phyloP scores from a whole-genome alignment of 1,140 invertebrate genomes.

The Hetaerina americana region DNA sequence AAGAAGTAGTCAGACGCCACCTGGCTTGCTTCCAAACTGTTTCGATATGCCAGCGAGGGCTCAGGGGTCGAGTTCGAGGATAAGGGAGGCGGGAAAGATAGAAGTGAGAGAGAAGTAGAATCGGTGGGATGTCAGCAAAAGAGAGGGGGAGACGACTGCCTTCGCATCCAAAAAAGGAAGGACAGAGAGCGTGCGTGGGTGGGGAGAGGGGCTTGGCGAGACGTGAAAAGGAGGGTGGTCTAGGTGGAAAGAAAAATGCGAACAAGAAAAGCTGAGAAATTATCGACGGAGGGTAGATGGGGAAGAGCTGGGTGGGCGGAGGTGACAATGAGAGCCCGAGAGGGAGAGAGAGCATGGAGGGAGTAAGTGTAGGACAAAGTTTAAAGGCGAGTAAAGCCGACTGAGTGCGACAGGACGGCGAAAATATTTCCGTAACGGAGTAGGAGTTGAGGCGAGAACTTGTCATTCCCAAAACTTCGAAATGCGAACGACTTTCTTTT shows the following conservation, averaged over 20 bases:
- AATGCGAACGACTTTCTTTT: too few species aligned
- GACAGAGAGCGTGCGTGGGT: neutral
- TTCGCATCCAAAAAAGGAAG: neutral
- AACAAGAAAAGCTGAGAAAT: too few species aligned
- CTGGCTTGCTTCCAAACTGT: neutral
- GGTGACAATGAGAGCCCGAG: too few species aligned
- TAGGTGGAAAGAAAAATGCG: too few species aligned
- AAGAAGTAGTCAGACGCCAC: neutral
- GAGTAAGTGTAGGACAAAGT: neutral
- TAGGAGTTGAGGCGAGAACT: too few species aligned
- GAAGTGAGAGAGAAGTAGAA: neutral
- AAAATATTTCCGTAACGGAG: too few species aligned
- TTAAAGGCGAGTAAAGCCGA: neutral
- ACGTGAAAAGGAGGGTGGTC: neutral
- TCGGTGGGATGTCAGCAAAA: neutral
- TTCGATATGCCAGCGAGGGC: neutral
- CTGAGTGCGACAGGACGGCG: too few species aligned
- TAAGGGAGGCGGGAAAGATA: neutral
- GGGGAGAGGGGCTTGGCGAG: neutral
- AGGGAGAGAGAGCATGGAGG: neutral
- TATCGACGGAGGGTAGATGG: too few species aligned
- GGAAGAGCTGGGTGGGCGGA: too few species aligned
- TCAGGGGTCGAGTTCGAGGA: neutral
- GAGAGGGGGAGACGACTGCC: neutral
- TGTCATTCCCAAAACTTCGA: too few species aligned